Base-by-base conservation (phyloP, 2,888 invertebrate species). In the Drosophila picticornis region DNA sequence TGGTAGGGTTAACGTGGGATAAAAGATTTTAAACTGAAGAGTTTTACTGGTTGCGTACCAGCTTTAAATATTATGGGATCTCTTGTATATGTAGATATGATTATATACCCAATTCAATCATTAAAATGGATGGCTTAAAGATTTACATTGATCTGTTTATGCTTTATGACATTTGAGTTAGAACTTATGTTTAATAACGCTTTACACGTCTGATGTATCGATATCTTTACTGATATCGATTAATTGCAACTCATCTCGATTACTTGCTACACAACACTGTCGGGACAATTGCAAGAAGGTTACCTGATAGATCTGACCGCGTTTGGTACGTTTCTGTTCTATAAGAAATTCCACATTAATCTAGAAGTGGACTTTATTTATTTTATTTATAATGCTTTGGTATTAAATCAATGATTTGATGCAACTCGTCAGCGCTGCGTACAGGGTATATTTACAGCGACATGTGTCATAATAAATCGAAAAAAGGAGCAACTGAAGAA, bases 401-500 rank as follows among this genome's bases (percentile, higher is more conserved):
- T 13, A 34, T 13, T 34, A 13, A 34, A 34, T 46, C 25, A 2
- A 25, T 57, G 13, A 31, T 6, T 27, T 11, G n/a, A 51, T 31
- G 16, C n/a, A 31, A 29, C 27, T 10, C 27, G 19, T 19, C 27
- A 29, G 19, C 9, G 16, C 9, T 50, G 22, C 5, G 16, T 60
- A 55, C 57, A 69, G 57, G 61, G 71, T 75, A 78, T 61, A 69
- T 61, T 73, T 69, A 72, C 69, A 70, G 40, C 61, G 62, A 76
- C 70, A 85, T 76, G 79, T 74, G 62, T 77, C 81, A 85, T 79
- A 79, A 80, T 73, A 59, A 55, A 64, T 29, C 7, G 7, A 36
- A 53, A 52, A 36, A 60, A 50, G 53, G 53, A 66, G 6, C 22
- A 48, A 52, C 32, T 36, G 50, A 31, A 43, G 65, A 61, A 59